Conservation (phyloP, 2,113 vertebrate genomes). For the Hippoglossus stenolepis region DNA sequence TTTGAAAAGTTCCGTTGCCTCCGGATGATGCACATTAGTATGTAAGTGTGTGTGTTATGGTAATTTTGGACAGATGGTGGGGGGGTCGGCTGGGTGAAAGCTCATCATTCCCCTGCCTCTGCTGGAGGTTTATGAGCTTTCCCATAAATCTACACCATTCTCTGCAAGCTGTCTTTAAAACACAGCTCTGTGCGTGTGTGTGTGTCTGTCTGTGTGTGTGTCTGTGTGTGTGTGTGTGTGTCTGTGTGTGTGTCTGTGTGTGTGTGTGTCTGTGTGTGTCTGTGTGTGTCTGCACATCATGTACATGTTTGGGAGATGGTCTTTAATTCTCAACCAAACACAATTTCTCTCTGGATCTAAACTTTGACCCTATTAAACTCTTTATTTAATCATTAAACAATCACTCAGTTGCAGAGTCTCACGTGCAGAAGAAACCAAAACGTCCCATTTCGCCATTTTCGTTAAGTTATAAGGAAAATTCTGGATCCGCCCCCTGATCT, state of each 20-base stretch:
- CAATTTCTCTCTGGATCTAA: not conserved
- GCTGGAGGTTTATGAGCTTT: slow-evolving; percentile 70
- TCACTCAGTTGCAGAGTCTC: not conserved
- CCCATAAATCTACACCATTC: slow-evolving; percentile 57
- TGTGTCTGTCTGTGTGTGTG: not conserved
- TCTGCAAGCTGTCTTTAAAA: slow-evolving; percentile 4
- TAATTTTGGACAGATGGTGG: slow-evolving; percentile 70
- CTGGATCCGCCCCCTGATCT: no score
- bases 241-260: no score
- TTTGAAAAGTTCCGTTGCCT: no score
- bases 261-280: not conserved
- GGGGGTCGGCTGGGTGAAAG: not conserved
- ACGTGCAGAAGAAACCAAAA: no score
- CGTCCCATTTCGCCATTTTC: not conserved
- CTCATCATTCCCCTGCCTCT: slow-evolving; percentile 53
- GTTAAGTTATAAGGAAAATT: no score
- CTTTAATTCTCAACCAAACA: not conserved
- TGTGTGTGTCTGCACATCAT: slow-evolving; percentile 10
- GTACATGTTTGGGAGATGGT: not conserved
- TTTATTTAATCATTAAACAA: not conserved
- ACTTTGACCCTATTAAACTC: not conserved
- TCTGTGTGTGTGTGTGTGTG: no score
- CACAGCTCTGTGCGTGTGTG: not conserved
- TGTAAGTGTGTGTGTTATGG: slow-evolving; percentile 3
- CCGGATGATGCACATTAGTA: no score